Conservation (phyloP, 2,797 vertebrate species). For the Gymnothorax javanicus region DNA sequence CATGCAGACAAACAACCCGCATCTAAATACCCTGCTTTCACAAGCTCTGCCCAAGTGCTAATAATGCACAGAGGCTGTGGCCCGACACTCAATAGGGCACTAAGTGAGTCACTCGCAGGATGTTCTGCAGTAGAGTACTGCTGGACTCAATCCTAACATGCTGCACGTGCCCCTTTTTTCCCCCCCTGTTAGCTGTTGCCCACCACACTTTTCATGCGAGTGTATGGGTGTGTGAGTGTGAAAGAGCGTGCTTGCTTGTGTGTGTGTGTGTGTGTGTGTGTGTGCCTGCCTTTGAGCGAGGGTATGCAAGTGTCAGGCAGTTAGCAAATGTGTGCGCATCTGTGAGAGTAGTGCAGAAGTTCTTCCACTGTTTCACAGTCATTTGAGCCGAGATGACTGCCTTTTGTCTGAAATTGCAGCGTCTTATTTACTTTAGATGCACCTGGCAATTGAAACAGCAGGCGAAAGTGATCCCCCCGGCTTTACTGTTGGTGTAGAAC, state of each 20-base stretch:
- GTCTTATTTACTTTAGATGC: background rate
- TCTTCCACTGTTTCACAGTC: too few relatives aligned
- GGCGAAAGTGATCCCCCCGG: background rate
- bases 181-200: background rate
- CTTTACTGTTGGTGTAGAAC: background rate
- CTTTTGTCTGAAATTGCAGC: background rate
- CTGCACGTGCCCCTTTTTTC: background rate
- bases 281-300: too few relatives aligned
- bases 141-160: background rate
- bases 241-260: too few relatives aligned
- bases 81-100: background rate
- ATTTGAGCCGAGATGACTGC: background rate
- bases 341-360: too few relatives aligned
- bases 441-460: background rate
- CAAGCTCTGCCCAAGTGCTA: background rate
- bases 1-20: background rate
- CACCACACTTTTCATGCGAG: too few relatives aligned
- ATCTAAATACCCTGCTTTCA: background rate
- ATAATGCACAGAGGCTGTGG: background rate
- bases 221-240: too few relatives aligned
- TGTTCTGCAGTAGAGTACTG: background rate
- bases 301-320: too few relatives aligned
- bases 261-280: too few relatives aligned
- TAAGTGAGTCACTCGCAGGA: background rate
- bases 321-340: too few relatives aligned